Percentiles rank a stretch among this genome's conserved stretches.
These are phyloP conservation scores for Dicentrarchus labrax DNA, from an alignment of 2,113 vertebrate genomes.

Conservation along the genomic window DNA sequence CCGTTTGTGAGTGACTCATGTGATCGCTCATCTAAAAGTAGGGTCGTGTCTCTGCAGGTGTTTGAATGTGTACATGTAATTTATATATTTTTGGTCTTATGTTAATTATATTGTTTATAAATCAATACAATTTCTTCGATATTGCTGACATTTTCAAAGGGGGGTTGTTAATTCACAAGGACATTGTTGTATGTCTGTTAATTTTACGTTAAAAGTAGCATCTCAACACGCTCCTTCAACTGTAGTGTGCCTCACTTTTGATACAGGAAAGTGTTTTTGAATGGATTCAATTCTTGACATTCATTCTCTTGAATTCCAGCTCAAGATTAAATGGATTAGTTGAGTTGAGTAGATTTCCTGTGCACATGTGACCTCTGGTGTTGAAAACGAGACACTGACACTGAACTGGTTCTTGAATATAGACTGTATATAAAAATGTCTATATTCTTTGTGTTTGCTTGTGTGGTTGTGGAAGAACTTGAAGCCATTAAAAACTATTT, in stretches of 20 bases:
- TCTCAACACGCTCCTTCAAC: neutral
- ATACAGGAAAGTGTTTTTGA: neutral
- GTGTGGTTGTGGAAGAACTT: neutral
- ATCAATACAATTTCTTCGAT: neutral
- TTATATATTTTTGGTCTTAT: neutral
- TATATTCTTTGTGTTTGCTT: neutral
- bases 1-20: too few species aligned
- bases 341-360: neutral
- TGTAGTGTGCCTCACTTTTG: neutral
- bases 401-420: neutral
- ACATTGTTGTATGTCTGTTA: neutral
- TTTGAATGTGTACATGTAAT: neutral
- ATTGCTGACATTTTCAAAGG: neutral
- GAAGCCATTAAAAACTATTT: neutral
- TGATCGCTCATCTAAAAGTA: neutral
- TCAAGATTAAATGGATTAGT: neutral
- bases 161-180: neutral
- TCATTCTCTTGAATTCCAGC: neutral
- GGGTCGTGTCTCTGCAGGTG: neutral
- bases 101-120: neutral
- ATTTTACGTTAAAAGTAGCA: neutral
- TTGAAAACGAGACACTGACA: slow-evolving; percentile 19
- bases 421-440: neutral
- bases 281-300: neutral
- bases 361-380: slow-evolving; percentile 37